These are phyloP conservation scores for Cephalopholis sonnerati DNA, from an alignment of 2,113 vertebrate species.

Conservation along the genomic window DNA sequence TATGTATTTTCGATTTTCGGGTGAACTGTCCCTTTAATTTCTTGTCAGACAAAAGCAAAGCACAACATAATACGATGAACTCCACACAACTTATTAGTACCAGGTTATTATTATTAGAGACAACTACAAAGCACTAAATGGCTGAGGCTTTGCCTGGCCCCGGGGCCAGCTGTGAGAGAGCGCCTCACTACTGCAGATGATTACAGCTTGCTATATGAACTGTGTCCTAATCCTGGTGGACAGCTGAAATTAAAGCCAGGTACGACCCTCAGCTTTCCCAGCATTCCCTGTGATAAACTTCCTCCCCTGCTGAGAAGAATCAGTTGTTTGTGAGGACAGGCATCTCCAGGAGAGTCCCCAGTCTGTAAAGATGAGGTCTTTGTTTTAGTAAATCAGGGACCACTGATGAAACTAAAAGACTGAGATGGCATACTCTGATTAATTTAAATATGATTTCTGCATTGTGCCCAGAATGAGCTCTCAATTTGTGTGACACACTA, in stretches of 20 bases:
- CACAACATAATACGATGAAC: neutral
- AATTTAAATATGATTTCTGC: slow-evolving; percentile 3
- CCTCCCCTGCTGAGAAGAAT: slow-evolving; percentile 69
- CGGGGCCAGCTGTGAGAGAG: slow-evolving; percentile 56
- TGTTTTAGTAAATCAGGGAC: neutral
- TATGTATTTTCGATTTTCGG: no score
- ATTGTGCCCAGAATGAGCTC: neutral
- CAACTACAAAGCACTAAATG: slow-evolving; percentile 67
- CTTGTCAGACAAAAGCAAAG: neutral
- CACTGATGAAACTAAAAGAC: slow-evolving; percentile 2
- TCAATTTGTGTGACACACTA: neutral
- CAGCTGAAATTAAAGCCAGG: slow-evolving; percentile 83
- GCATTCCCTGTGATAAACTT: slow-evolving; percentile 66
- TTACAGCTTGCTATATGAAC: slow-evolving; percentile 77
- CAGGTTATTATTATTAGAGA: slow-evolving; percentile 60
- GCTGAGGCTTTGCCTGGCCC: slow-evolving; percentile 46
- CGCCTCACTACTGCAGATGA: slow-evolving; percentile 72
- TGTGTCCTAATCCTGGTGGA: slow-evolving; percentile 77
- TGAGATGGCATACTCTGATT: neutral
- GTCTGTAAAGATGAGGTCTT: slow-evolving; percentile 6
- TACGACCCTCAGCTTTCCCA: slow-evolving; percentile 70
- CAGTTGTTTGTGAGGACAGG: slow-evolving; percentile 42
- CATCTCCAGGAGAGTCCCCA: slow-evolving; percentile 31
- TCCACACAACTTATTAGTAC: slow-evolving; percentile 24
- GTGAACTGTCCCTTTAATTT: neutral